Conservation (phyloP, 2,797 vertebrate genomes). For the Syndactyla subalaris region DNA sequence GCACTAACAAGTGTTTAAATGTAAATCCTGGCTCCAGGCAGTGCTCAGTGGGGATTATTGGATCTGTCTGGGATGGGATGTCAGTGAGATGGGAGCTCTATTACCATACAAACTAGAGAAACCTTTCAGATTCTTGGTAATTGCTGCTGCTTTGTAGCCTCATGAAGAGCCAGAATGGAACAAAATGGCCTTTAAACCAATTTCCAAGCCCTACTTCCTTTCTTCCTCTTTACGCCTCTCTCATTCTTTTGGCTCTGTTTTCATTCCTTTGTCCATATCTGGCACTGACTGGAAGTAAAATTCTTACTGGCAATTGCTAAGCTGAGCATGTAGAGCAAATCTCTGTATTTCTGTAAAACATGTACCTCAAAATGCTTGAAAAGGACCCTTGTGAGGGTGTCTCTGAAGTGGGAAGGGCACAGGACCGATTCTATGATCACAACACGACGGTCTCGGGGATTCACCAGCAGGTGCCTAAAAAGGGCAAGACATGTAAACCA, state of each 20-base stretch:
- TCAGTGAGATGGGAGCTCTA: neutral
- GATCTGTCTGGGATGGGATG: neutral
- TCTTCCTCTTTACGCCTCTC: neutral
- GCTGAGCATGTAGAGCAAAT: neutral
- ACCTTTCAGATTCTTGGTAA: neutral
- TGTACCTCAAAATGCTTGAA: slow-evolving; percentile 98
- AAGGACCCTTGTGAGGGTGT: slow-evolving; percentile 94
- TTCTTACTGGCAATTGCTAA: neutral
- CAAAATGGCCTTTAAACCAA: neutral
- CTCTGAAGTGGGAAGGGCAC: slow-evolving; percentile 97
- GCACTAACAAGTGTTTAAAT: neutral
- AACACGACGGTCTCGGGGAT: slow-evolving; percentile 96
- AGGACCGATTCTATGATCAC: slow-evolving; percentile 96
- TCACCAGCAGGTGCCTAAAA: slow-evolving; percentile 93
- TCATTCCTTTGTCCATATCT: neutral
- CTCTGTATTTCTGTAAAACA: neutral
- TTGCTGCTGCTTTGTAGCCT: neutral
- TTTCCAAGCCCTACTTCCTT: neutral
- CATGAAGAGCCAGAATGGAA: neutral
- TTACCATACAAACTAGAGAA: neutral
- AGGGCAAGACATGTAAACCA: neutral
- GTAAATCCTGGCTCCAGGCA: slow-evolving; percentile 13
- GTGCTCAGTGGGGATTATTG: neutral
- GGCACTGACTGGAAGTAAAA: neutral
- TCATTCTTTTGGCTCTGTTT: neutral